These are phyloP conservation scores for Mixornis gularis DNA, from an alignment of 2,113 vertebrate genomes.

Conservation along the genomic window DNA sequence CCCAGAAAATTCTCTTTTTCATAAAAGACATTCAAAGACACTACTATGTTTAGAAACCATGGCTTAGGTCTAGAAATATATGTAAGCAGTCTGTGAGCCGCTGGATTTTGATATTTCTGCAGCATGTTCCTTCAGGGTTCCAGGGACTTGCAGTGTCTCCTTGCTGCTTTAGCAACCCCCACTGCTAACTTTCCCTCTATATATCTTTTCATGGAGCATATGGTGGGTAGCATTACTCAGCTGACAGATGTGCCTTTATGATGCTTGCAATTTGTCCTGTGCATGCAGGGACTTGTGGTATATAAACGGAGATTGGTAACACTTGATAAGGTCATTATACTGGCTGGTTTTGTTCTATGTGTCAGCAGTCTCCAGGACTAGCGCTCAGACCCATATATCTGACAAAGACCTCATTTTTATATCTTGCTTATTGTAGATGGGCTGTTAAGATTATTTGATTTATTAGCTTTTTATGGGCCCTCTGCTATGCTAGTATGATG, in stretches of 20 bases:
- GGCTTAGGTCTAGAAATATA: neutral
- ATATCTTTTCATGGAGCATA: conserved; percentile 22
- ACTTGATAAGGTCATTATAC: conserved; percentile 47
- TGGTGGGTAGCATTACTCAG: conserved; percentile 30
- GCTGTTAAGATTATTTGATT: conserved; percentile 49
- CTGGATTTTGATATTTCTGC: neutral
- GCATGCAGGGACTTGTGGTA: neutral
- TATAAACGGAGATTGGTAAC: conserved; percentile 31
- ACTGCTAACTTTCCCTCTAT: neutral
- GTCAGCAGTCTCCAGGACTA: conserved; percentile 21
- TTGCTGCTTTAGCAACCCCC: neutral
- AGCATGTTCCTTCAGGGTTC: neutral
- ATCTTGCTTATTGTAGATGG: conserved; percentile 36
- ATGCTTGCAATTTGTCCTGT: neutral
- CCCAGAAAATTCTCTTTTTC: neutral
- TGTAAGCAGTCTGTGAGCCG: neutral
- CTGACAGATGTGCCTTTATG: conserved; percentile 51
- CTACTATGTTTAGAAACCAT: neutral
- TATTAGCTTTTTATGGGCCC: conserved; percentile 50
- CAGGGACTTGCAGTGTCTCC: neutral
- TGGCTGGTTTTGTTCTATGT: conserved; percentile 41
- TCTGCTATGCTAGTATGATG: conserved; percentile 23
- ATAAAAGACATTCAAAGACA: neutral
- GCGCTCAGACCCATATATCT: conserved; percentile 42
- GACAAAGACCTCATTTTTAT: conserved; percentile 51